Evolutionary conservation across 2,113 vertebrate genomes (phyloP), one percentile per base, ranked within the genome.

Genomic region (Hipposideros armiger): DNA sequence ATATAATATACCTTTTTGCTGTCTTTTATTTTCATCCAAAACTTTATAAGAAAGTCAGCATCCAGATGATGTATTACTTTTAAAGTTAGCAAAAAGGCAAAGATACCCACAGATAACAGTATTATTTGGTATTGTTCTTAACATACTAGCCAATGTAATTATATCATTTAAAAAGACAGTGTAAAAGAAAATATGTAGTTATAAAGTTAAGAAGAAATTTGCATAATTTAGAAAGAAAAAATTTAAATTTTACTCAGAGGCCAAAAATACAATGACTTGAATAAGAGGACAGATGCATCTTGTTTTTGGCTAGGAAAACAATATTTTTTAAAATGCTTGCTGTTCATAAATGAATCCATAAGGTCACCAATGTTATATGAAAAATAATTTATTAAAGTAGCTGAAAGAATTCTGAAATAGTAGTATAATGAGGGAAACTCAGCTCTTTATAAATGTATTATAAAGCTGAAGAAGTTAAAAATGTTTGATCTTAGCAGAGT

Each of bases 181-280:
- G 3, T 70, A 85, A 87, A 70, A 84, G 16, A 70, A 84, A 82
- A 52, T 62, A 45, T 45, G n/a, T 47, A 83, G 22, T 28, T 58
- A 76, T 24, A 47, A 88, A 67, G 3, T 70, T 93, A 94, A 28
- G 4, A 94, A 62, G 42, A 78, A 52, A 89, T 85, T 85, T 89
- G 17, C 22, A 76, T 4, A 56, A 24, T 54, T 91, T 81, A 70
- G 4, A 87, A 87, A 66, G 47, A 20, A 86, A 88, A 73, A 62
- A 13, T 30, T 64, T 62, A 66, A 80, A 90, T 62, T 54, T 45
- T 76, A 58, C 47, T 69, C 10, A 82, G 36, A 94, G 26, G 40
- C 17, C 2, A 81, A 76, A 78, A 45, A 52, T n/a, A 30, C 0
- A 22, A 54, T 62, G 9, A 56, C 42, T 52, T 81, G 4, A 40